Percentiles rank a stretch among this genome's conserved stretches.
Conservation (phyloP, 2,888 invertebrate genomes). For the Eucera pruinosa region DNA sequence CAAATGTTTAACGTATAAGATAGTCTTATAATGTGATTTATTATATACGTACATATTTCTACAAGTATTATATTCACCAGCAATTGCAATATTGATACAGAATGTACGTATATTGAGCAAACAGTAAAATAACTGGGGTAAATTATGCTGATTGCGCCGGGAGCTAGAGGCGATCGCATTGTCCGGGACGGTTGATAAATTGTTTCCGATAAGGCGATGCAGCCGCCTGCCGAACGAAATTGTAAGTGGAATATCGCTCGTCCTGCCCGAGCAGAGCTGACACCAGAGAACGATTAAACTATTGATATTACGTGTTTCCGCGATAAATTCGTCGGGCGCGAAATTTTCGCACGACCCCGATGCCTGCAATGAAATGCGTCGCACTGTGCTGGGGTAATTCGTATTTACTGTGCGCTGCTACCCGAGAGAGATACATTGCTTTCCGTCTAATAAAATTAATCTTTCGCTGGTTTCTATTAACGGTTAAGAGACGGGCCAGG, state of each 20-base stretch:
- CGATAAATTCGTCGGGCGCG: conserved; percentile 25
- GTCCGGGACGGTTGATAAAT: conserved; percentile 57
- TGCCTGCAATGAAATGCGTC: background rate
- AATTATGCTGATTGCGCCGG: conserved; percentile 56
- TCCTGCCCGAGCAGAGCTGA: background rate
- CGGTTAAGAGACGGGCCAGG: background rate
- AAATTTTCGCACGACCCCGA: conserved; percentile 8
- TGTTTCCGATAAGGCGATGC: conserved; percentile 56
- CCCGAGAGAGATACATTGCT: background rate
- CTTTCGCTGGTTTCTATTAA: conserved; percentile 11
- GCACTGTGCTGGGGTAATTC: background rate
- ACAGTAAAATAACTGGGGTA: conserved; percentile 59
- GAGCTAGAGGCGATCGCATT: conserved; percentile 34
- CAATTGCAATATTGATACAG: conserved; percentile 34
- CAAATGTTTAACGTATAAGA: too few species aligned
- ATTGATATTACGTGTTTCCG: conserved; percentile 21
- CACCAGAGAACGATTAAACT: conserved; percentile 35
- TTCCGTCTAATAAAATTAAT: conserved; percentile 13
- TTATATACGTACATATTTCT: too few species aligned
- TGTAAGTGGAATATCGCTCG: conserved; percentile 44
- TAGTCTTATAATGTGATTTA: too few species aligned
- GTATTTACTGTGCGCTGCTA: background rate
- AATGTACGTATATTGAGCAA: conserved; percentile 22
- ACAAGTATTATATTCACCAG: too few species aligned
- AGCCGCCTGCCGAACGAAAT: conserved; percentile 30